Base-by-base conservation (phyloP, 2,797 vertebrate species). In the Paramormyrops hopkinsi region DNA sequence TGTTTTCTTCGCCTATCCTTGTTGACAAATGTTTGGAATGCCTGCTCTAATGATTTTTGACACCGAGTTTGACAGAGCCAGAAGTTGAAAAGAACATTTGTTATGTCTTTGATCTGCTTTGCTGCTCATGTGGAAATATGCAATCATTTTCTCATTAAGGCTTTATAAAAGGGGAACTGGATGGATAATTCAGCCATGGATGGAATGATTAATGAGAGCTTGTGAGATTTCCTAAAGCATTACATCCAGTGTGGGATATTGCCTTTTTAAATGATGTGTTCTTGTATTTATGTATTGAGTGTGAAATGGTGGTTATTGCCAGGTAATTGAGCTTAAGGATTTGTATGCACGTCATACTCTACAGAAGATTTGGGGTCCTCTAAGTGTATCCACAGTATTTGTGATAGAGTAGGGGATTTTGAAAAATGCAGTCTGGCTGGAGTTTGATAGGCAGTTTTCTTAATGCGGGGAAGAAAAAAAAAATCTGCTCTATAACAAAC, bases 111-210 rank as follows among this genome's bases (percentile, higher is more conserved):
- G 90, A 92, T 90, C 37, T 89, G 89, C 90, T 90, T 90, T 90
- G 82, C 89, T 84, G 59, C 46, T 90, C 90, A 90, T 90, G 90
- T 90, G 90, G 90, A 92, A 90, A 91, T 89, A 90, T 89, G 88
- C 90, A 91, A 92, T 91, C 90, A 91, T 86, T 88, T 29, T 86
- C 89, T 90, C 90, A 89, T 90, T 90, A 91, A 91, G 90, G 88
- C 89, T 89, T 89, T 91, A 79, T 91, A 83, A 86, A 91, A 89
- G 83, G 22, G 56, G 85, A 82, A 89, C 89, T 89, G 90, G 87
- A 85, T 89, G 87, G 87, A 89, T 69, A 73, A 82, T 84, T 88
- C 89, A 88, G 48, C 84, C 89, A 87, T 50, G 89, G 84, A 86
- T 86, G 85, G 89, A 89, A 89, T 89, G 89, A 89, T 89, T 89